A percentile compares a stretch with the other conserved stretches of the same genome.
phyloP scores from a whole-genome alignment of 1,140 invertebrate genomes.

The Penaeus indicus region DNA sequence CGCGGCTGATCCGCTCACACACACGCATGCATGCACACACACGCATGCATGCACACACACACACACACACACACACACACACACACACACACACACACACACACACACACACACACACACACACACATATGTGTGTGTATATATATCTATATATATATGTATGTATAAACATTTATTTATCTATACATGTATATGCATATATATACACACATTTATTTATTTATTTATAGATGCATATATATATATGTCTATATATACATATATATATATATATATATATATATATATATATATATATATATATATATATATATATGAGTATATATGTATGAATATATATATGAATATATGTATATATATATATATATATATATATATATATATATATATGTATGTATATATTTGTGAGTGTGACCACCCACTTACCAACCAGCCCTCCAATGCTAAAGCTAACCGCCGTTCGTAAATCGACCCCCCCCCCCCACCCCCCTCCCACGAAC shows the following conservation, averaged over 20 bases:
- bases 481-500: no score
- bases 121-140: no score
- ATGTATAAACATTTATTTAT: constrained; percentile 4
- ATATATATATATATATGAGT: not conserved
- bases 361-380: constrained; percentile 23
- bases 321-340: not conserved
- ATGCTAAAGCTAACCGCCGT: no score
- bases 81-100: no score
- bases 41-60: no score
- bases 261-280: not conserved
- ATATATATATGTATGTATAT: not conserved
- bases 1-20: no score
- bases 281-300: not conserved
- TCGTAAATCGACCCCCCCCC: no score
- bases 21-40: no score
- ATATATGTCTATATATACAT: constrained; percentile 36
- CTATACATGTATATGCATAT: constrained; percentile 15
- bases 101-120: no score
- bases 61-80: no score
- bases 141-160: constrained; percentile 12
- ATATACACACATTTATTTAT: not conserved
- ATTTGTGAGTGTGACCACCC: no score
- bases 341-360: not conserved
- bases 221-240: constrained; percentile 8
- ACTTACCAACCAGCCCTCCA: no score